A percentile compares a stretch with the other conserved stretches of the same genome.
These are phyloP conservation scores for Volucella inflata DNA, from an alignment of 2,888 invertebrate genomes.

Conservation along the genomic window DNA sequence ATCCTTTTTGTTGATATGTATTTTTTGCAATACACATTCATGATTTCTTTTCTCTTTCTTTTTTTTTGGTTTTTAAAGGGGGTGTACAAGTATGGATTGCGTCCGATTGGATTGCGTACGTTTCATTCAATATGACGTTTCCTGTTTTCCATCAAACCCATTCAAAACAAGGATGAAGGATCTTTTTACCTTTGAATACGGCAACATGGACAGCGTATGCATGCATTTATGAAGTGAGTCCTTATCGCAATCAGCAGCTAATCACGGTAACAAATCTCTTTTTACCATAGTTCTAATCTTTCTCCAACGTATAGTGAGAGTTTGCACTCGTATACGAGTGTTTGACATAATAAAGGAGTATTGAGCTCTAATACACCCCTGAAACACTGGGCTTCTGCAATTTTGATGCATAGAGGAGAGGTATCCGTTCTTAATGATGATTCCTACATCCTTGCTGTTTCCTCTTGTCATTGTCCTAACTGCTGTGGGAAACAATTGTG, in stretches of 20 bases:
- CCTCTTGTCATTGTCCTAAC: constrained; percentile 28
- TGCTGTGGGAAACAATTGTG: constrained; percentile 47
- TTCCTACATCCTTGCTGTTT: not conserved
- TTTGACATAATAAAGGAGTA: constrained; percentile 42
- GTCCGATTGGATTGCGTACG: not conserved
- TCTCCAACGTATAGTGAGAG: constrained; percentile 12
- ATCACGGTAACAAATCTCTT: constrained; percentile 63
- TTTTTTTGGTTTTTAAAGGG: constrained; percentile 28
- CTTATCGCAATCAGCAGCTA: constrained; percentile 69
- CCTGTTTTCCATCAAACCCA: constrained; percentile 51
- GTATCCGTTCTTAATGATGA: not conserved
- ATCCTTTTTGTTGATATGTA: constrained; percentile 44
- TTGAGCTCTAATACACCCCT: constrained; percentile 41
- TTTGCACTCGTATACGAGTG: too few relatives aligned
- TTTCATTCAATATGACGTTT: constrained; percentile 55
- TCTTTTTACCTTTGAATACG: constrained; percentile 35
- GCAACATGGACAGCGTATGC: constrained; percentile 16
- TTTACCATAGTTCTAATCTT: constrained; percentile 58
- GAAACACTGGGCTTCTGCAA: not conserved
- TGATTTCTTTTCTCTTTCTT: constrained; percentile 35
- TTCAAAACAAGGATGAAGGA: constrained; percentile 27
- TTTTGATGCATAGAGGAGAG: constrained; percentile 8
- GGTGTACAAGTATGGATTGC: constrained; percentile 25
- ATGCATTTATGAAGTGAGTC: constrained; percentile 9
- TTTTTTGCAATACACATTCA: constrained; percentile 47